Percentiles rank a stretch among this genome's conserved stretches.
Evolutionary conservation across 1,140 invertebrate species (phyloP).

Genomic region (Trissolcus basalis): DNA sequence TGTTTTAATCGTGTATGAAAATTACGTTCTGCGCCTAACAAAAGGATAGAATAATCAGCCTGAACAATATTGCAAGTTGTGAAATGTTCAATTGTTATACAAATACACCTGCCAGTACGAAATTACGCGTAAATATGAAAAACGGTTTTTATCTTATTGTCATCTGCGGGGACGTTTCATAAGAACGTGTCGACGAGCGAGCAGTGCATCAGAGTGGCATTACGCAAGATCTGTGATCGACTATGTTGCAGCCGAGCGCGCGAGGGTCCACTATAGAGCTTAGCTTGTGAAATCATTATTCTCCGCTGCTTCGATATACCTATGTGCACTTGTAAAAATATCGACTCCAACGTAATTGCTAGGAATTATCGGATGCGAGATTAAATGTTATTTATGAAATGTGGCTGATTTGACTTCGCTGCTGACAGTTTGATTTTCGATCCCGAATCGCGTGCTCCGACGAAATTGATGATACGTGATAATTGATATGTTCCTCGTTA

Average conservation of each 20-base stretch:
- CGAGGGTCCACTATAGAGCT: slow-evolving; percentile 36
- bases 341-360: slow-evolving; percentile 16
- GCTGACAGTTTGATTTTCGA: too few relatives aligned
- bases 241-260: slow-evolving; percentile 43
- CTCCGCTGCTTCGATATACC: slow-evolving; percentile 30
- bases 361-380: neutral
- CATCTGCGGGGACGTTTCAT: slow-evolving; percentile 6
- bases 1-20: too few relatives aligned
- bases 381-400: neutral
- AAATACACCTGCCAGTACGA: slow-evolving; percentile 21
- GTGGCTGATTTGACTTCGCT: too few relatives aligned
- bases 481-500: too few relatives aligned
- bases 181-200: slow-evolving; percentile 10
- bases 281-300: slow-evolving; percentile 51
- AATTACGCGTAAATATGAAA: slow-evolving; percentile 39
- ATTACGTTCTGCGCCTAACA: too few relatives aligned
- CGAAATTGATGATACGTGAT: too few relatives aligned
- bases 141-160: slow-evolving; percentile 36
- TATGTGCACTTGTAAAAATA: too few relatives aligned
- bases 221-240: slow-evolving; percentile 54
- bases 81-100: too few relatives aligned
- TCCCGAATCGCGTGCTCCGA: too few relatives aligned
- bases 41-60: too few relatives aligned
- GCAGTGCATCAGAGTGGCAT: slow-evolving; percentile 37
- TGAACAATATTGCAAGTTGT: too few relatives aligned